Evolutionary conservation across 2,888 invertebrate genomes (phyloP), one percentile per base, ranked within the genome.

Genomic region (Dynastes hyllus): DNA sequence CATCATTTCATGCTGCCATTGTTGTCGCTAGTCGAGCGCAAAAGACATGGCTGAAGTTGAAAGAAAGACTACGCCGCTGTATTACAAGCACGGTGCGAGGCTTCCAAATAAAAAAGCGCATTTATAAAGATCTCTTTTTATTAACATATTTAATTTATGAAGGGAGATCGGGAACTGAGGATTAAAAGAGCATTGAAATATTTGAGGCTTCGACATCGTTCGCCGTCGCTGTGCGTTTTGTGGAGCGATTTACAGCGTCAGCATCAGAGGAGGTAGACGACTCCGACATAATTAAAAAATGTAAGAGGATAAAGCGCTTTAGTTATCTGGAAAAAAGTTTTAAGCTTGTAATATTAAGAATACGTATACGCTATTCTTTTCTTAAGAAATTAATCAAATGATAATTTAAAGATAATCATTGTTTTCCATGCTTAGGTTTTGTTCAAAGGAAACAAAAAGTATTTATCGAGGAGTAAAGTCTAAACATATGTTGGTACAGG

Each of bases 281-380:
- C 37, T 37, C 45, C 45, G 45, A 27, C 63, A 61, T 75, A 75
- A 75, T 75, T 75, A 75, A 75, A 75, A 75, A 75, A 75, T 61
- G 11, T 75, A 75, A 75, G 73, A 61, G 73, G 73, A 71, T 75
- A 75, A 75, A 45, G 73, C 40, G 61, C 73, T 75, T 75, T 75
- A 75, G 61, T 61, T 45, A 75, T 61, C 73, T 55, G 61, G 61
- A 16, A 58, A 58, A 73, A 75, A 75, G 22, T 61, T 75, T 63
- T 50, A 61, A 63, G 73, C 73, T 75, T 61, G 63, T 63, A 63
- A 75, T 63, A 75, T 75, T 63, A 75, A 50, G 61, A 55, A 75
- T 45, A 50, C 73, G 29, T 22, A 37, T 37, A 61, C 55, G 45
- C 55, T 71, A 8, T 71, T 55, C 40, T 3, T 37, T 55, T 71